Percentiles rank a stretch among this genome's conserved stretches.
Evolutionary conservation across 1,140 invertebrate species (phyloP).

Genomic region (Papilio glaucus): DNA sequence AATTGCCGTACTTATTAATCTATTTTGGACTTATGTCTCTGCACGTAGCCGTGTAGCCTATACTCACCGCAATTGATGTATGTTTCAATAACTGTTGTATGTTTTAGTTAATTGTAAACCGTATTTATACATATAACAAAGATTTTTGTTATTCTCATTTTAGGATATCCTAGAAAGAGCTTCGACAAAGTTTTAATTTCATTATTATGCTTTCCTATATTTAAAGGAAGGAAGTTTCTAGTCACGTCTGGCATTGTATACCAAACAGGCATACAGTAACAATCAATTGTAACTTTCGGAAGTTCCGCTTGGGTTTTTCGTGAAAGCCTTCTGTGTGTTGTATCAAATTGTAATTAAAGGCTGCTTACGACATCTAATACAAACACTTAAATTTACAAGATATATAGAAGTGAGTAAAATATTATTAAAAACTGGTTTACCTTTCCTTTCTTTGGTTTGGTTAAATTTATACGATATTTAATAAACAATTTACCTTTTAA

Average conservation of each 20-base stretch:
- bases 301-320: constrained; percentile 14
- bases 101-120: too few species aligned
- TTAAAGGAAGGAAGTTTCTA: constrained; percentile 19
- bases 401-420: too few species aligned
- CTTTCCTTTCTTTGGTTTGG: too few species aligned
- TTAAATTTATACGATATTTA: constrained; percentile 5
- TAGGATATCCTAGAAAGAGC: too few species aligned
- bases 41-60: too few species aligned
- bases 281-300: constrained; percentile 18
- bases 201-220: background rate
- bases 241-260: constrained; percentile 28
- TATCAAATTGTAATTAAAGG: background rate
- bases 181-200: too few species aligned
- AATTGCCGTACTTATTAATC: too few species aligned
- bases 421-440: constrained; percentile 1
- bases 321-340: constrained; percentile 6
- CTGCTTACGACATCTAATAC: background rate
- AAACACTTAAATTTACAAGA: background rate
- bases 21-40: too few species aligned
- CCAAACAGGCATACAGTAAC: background rate
- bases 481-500: constrained; percentile 9
- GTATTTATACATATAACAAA: too few species aligned
- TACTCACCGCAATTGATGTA: too few species aligned
- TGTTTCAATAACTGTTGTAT: too few species aligned
- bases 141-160: too few species aligned